These are phyloP conservation scores for Albula glossodonta DNA, from an alignment of 2,113 vertebrate species.

Conservation along the genomic window DNA sequence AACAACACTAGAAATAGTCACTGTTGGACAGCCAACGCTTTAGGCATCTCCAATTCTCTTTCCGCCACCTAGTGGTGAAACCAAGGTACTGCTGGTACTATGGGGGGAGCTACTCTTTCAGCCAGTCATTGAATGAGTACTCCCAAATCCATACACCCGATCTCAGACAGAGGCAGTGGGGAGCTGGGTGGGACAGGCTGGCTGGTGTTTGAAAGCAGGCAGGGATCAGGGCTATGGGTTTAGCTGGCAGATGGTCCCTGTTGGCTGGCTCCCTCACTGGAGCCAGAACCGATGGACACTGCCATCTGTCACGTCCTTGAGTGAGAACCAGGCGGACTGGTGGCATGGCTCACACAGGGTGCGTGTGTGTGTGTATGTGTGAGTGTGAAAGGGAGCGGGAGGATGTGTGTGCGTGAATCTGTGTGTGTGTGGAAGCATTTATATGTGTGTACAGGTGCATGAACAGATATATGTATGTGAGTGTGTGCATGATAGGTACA, in stretches of 20 bases:
- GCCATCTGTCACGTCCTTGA: slow-evolving; percentile 14
- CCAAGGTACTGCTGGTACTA: not conserved
- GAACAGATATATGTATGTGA: slow-evolving; percentile 9
- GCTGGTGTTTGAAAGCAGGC: not conserved
- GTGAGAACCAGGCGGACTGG: not conserved
- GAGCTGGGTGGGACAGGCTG: not conserved
- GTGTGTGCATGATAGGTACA: not conserved
- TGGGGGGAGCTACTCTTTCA: not conserved
- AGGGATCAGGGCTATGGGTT: not conserved
- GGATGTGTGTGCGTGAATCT: not conserved
- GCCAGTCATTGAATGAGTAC: not conserved
- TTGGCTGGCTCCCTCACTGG: not conserved
- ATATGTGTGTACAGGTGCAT: slow-evolving; percentile 17
- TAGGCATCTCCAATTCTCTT: not conserved
- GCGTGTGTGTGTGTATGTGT: not conserved
- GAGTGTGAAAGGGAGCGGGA: not conserved
- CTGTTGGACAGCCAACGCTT: not conserved
- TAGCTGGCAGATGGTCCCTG: slow-evolving; percentile 13
- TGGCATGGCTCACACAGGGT: not conserved
- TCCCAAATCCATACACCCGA: too few species aligned
- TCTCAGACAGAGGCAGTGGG: not conserved
- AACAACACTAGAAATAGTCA: not conserved
- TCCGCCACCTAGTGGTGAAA: not conserved
- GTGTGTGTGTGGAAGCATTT: not conserved
- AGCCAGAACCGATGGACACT: not conserved